Base-by-base conservation (phyloP, 2,888 invertebrate genomes). In the Eutolmus rufibarbis region DNA sequence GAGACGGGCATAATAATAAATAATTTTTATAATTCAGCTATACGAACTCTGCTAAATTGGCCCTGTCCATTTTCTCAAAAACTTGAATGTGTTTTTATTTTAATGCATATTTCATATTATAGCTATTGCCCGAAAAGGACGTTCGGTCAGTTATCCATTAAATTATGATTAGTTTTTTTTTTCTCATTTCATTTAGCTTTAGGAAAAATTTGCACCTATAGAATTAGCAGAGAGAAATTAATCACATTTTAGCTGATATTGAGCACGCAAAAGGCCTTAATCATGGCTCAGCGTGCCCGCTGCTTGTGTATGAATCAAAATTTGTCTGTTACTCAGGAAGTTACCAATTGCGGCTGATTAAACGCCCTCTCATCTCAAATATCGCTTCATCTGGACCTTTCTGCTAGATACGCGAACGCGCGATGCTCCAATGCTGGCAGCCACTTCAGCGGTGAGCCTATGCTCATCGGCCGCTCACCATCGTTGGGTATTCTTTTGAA, bases 261-360 rank as follows among this genome's bases (percentile, higher is more conserved):
- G 85, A 85, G 46, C 85, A 85, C 85, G 85, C 85, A 85, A 85
- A 85, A 85, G 28, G 85, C 74, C 85, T 74, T 85, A 74, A 85
- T 74, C 51, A 74, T 28, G 7, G 85, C 85, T 51, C 85, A 74
- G 85, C 43, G 74, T 85, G 85, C 43, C 37, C 43, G 12, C 74
- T 85, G 28, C 34, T 74, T 37, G 23, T 85, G 85, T 85, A 43
- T 74, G 74, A 87, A 87, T 79, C 74, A 86, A 87, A 82, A 74
- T 56, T 88, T 76, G 89, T 89, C 89, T 89, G 89, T 89, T 85
- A 86, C 87, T 87, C 89, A 89, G 89, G 89, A 89, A 88, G 87
- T 88, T 51, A 56, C 87, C 88, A 89, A 89, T 88, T 89, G 87
- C 76, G 74, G 46, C 81, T 89, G 87, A 88, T 89, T 88, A 89